Evolutionary conservation across 2,113 vertebrate species (phyloP).

Genomic region (Cryptotis parvus): DNA sequence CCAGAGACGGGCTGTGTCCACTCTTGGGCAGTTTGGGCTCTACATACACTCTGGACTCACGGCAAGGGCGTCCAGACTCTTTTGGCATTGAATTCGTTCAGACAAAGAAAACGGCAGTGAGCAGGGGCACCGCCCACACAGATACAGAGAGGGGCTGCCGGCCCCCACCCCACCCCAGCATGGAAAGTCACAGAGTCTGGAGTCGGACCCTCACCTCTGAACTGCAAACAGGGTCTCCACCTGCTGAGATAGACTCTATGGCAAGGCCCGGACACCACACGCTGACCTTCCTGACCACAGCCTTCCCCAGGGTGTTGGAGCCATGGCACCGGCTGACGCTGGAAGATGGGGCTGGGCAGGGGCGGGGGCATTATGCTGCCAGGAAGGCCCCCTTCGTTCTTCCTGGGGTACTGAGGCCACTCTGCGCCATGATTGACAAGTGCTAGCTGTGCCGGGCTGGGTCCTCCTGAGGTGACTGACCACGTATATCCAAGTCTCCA

Average conservation of each 20-base stretch:
- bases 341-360: no score
- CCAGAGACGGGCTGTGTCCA: background rate
- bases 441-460: background rate
- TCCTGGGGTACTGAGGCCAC: background rate
- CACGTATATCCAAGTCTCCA: background rate
- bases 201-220: no score
- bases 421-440: background rate
- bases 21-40: background rate
- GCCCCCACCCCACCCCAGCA: background rate
- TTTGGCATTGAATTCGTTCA: background rate
- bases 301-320: no score
- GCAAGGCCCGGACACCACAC: no score
- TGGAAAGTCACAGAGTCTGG: background rate
- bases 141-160: background rate
- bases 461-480: background rate
- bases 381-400: background rate
- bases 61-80: slow-evolving; percentile 12
- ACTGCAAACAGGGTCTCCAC: no score
- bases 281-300: no score
- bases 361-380: background rate
- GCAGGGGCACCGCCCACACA: no score
- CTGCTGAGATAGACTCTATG: background rate
- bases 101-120: no score
- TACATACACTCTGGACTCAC: background rate
- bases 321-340: no score